Evolutionary conservation across 2,888 invertebrate species (phyloP).

Genomic region (Idaea straminata): DNA sequence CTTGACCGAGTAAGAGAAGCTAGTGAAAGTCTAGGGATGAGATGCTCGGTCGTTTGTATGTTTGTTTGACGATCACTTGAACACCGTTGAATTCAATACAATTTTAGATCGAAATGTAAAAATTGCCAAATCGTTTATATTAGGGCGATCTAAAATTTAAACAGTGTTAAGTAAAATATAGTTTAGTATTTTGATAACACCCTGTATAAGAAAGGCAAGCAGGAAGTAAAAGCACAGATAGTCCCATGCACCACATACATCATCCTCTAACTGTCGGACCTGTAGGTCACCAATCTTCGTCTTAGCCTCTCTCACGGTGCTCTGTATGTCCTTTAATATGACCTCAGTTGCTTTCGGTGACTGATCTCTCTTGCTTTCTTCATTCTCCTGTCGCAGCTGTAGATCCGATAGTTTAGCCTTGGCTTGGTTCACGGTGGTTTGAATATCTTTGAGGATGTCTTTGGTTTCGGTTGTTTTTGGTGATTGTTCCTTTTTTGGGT

Average conservation of each 20-base stretch:
- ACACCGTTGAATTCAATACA: too few species aligned
- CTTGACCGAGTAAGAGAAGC: too few species aligned
- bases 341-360: constrained; percentile 63
- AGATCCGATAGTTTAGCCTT: constrained; percentile 82
- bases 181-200: background rate
- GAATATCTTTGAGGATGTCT: constrained; percentile 71
- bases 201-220: background rate
- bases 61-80: too few species aligned
- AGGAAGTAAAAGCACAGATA: constrained; percentile 44
- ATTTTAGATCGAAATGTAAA: too few species aligned
- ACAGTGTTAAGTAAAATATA: too few species aligned
- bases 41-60: too few species aligned
- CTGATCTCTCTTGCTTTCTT: constrained; percentile 48
- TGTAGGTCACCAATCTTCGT: constrained; percentile 83
- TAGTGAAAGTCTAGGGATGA: too few species aligned
- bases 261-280: constrained; percentile 68
- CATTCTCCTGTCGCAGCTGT: constrained; percentile 71
- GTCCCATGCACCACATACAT: constrained; percentile 73
- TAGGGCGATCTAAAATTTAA: too few species aligned
- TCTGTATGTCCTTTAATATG: constrained; percentile 77
- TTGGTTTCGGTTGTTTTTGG: constrained; percentile 57
- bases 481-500: constrained; percentile 48
- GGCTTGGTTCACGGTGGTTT: constrained; percentile 79
- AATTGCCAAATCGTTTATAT: too few species aligned
- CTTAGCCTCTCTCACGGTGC: constrained; percentile 80